These are phyloP conservation scores for Orientallactaga sibirica DNA, from an alignment of 2,797 vertebrate genomes.

Conservation along the genomic window DNA sequence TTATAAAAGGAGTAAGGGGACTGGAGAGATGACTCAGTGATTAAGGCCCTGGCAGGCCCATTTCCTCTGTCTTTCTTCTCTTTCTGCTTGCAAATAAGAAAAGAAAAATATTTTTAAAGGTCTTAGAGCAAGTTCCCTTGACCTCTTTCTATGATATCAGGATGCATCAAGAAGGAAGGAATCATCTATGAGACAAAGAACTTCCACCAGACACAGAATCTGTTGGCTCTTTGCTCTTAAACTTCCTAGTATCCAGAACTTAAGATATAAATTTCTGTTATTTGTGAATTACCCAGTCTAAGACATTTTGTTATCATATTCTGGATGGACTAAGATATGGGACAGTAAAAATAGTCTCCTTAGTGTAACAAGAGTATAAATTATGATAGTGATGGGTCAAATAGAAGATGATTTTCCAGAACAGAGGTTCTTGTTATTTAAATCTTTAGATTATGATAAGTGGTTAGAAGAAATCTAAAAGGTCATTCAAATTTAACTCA, in stretches of 20 bases:
- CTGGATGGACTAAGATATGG: not conserved
- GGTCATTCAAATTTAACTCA: conserved; percentile 62
- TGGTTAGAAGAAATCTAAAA: conserved; percentile 65
- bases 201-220: not conserved
- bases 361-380: conserved; percentile 63
- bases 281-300: not conserved
- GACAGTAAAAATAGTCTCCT: conserved; percentile 66
- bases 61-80: too few relatives aligned
- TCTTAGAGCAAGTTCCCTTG: not conserved
- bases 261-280: conserved; percentile 21
- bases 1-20: not conserved
- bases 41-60: not conserved
- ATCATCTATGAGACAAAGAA: not conserved
- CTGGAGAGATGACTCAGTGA: too few relatives aligned
- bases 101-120: too few relatives aligned
- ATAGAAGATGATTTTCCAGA: conserved; percentile 59
- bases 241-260: not conserved
- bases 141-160: not conserved
- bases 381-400: conserved; percentile 60
- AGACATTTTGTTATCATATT: not conserved
- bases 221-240: not conserved
- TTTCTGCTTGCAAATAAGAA: too few relatives aligned
- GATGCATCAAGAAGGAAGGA: not conserved
- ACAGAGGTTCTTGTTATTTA: conserved; percentile 67
- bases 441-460: conserved; percentile 54